Percentiles rank a stretch among this genome's conserved stretches.
Conservation (phyloP, 2,888 invertebrate genomes). For the Drosophila picticornis region DNA sequence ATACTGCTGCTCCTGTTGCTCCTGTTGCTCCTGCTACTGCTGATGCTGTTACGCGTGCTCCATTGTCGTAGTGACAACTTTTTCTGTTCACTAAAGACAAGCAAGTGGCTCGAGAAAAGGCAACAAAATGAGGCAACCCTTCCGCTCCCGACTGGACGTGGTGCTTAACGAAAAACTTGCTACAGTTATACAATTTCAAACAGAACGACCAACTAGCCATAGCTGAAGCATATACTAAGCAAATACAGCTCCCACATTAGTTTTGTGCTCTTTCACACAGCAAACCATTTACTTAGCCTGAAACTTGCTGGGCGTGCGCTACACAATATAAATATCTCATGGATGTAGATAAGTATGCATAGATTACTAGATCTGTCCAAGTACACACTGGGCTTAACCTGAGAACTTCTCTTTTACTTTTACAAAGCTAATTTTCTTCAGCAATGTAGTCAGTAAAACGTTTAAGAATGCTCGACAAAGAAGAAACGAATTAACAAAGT, state of each 20-base stretch:
- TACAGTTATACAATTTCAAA: conserved; percentile 17
- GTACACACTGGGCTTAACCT: background rate
- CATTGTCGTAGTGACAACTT: conserved; percentile 35
- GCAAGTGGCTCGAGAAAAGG: conserved; percentile 30
- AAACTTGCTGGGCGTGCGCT: conserved; percentile 26
- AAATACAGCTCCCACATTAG: background rate
- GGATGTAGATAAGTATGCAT: conserved; percentile 1
- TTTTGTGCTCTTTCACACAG: background rate
- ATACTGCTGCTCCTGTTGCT: conserved; percentile 19
- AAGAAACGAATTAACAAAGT: background rate
- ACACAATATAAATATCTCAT: conserved; percentile 14
- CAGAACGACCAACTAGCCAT: conserved; percentile 13
- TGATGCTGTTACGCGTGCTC: conserved; percentile 39
- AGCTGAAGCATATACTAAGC: conserved; percentile 2
- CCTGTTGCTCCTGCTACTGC: conserved; percentile 16
- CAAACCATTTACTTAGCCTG: conserved; percentile 18
- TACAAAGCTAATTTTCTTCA: background rate
- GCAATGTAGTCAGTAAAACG: background rate
- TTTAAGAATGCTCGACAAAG: background rate
- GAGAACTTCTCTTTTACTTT: background rate
- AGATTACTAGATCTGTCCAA: conserved; percentile 5
- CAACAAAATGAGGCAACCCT: conserved; percentile 32
- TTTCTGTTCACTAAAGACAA: conserved; percentile 32
- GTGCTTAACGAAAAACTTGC: conserved; percentile 25
- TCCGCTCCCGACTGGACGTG: conserved; percentile 11